Percentiles rank a stretch among this genome's conserved stretches.
Conservation (phyloP, 1,140 invertebrate genomes). For the Tetramorium alpestre region DNA sequence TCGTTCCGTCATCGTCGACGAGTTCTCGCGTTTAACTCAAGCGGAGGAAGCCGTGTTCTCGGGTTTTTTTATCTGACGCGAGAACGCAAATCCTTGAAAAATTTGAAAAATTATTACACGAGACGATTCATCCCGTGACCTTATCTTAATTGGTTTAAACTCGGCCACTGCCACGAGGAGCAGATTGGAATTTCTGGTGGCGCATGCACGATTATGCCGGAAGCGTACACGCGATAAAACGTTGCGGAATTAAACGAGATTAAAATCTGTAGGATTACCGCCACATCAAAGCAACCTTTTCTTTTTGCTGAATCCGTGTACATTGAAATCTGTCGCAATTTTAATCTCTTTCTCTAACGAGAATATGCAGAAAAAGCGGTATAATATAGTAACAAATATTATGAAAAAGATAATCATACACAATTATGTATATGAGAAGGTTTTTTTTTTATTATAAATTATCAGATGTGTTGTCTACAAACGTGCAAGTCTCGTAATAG, state of each 20-base stretch:
- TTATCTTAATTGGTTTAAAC: constrained; percentile 61
- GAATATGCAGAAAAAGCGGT: background rate
- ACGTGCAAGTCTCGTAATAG: background rate
- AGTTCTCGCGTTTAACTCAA: background rate
- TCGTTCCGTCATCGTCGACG: background rate
- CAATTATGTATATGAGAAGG: constrained; percentile 5
- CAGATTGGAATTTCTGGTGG: constrained; percentile 58
- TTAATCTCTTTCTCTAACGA: constrained; percentile 45
- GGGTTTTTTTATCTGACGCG: constrained; percentile 2
- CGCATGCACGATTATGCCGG: constrained; percentile 58
- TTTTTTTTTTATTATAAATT: background rate
- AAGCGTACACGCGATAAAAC: constrained; percentile 58
- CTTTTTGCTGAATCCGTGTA: constrained; percentile 31
- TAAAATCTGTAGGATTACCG: constrained; percentile 56
- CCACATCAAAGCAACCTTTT: constrained; percentile 42
- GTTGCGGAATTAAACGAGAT: constrained; percentile 58
- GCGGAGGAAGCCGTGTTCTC: background rate
- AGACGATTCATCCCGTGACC: constrained; percentile 39
- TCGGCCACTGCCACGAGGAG: constrained; percentile 26
- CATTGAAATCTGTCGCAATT: constrained; percentile 53
- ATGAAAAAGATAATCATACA: constrained; percentile 6
- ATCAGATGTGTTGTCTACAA: background rate
- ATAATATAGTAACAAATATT: constrained; percentile 16
- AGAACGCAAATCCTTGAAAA: background rate
- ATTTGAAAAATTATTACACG: constrained; percentile 52